These are phyloP conservation scores for Nomada goodeniana DNA, from an alignment of 2,888 invertebrate species.

Conservation along the genomic window DNA sequence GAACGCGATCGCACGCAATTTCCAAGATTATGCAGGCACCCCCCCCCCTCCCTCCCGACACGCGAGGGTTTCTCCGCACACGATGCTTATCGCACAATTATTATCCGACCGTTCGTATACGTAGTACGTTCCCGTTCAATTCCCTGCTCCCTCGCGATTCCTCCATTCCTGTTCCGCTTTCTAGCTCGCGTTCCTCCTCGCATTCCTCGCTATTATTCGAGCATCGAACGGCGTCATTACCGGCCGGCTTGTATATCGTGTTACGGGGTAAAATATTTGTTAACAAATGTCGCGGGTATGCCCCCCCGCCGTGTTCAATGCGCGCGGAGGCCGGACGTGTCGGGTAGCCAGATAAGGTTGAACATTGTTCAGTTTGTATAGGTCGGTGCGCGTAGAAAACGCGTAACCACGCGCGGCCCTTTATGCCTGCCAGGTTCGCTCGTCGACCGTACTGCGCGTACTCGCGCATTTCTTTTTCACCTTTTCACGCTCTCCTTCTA, in stretches of 20 bases:
- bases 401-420: slow-evolving; percentile 62
- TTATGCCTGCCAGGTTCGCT: slow-evolving; percentile 30
- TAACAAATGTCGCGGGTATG: slow-evolving; percentile 73
- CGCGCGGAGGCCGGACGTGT: slow-evolving; percentile 50
- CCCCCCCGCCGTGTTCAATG: slow-evolving; percentile 56
- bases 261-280: slow-evolving; percentile 79
- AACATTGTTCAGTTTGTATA: slow-evolving; percentile 50
- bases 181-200: slow-evolving; percentile 11
- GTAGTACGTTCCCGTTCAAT: neutral
- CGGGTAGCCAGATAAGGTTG: slow-evolving; percentile 63
- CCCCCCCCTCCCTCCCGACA: neutral
- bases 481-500: slow-evolving; percentile 9
- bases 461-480: slow-evolving; percentile 14
- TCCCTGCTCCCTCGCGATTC: neutral
- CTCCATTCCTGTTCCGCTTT: slow-evolving; percentile 28
- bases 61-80: neutral
- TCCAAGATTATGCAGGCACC: neutral
- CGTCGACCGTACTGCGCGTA: neutral
- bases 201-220: slow-evolving; percentile 53
- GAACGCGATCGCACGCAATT: neutral
- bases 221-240: slow-evolving; percentile 52
- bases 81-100: slow-evolving; percentile 43
- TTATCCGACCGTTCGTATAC: slow-evolving; percentile 28
- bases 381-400: slow-evolving; percentile 48
- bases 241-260: slow-evolving; percentile 64